Conservation (phyloP, 2,888 invertebrate species). For the Spodoptera littoralis region DNA sequence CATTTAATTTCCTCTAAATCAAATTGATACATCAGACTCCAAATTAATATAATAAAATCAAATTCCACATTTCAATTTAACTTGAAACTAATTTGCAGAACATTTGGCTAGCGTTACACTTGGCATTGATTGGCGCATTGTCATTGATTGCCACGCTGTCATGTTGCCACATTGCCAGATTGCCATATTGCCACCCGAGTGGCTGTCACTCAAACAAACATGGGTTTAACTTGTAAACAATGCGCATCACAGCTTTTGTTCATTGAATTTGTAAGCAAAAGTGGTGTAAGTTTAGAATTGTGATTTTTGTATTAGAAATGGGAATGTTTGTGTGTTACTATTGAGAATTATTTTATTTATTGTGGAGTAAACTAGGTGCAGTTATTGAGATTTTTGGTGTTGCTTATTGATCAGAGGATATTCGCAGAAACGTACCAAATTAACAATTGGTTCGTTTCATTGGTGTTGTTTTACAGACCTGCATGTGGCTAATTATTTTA, state of each 20-base stretch:
- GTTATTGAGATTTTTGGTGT: no score
- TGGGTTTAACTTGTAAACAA: slow-evolving; percentile 83
- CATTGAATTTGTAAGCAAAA: slow-evolving; percentile 12
- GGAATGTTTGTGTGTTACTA: no score
- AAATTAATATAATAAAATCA: slow-evolving; percentile 14
- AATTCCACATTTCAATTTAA: slow-evolving; percentile 41
- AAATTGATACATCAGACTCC: slow-evolving; percentile 9
- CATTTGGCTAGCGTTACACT: slow-evolving; percentile 47
- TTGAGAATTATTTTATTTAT: no score
- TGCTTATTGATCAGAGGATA: no score
- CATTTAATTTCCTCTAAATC: neutral
- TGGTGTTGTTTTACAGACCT: no score
- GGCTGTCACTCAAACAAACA: slow-evolving; percentile 78
- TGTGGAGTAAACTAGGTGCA: no score
- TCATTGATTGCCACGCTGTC: slow-evolving; percentile 52
- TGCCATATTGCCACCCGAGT: slow-evolving; percentile 68
- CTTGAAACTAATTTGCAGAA: slow-evolving; percentile 42
- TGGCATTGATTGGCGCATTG: slow-evolving; percentile 72
- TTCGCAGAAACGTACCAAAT: no score
- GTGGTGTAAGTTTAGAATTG: slow-evolving; percentile 37
- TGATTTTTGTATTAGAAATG: neutral
- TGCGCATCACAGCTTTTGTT: slow-evolving; percentile 71
- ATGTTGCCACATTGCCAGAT: slow-evolving; percentile 57
- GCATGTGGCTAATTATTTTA: no score
- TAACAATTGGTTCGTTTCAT: no score